Conservation (phyloP, 2,113 vertebrate genomes). For the Rattus rattus region DNA sequence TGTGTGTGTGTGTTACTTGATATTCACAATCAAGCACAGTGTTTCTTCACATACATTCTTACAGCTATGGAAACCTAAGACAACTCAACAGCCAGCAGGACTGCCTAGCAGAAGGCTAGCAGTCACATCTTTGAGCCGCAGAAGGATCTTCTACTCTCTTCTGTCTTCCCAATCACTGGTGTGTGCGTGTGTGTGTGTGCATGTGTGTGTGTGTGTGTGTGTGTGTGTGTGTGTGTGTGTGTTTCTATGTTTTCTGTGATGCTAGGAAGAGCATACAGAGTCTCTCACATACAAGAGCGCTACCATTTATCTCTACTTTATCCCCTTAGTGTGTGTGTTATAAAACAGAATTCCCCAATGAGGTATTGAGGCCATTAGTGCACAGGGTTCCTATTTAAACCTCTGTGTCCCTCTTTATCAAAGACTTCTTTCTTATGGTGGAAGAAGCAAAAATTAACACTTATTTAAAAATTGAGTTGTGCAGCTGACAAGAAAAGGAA, state of each 20-base stretch:
- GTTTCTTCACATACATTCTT: background rate
- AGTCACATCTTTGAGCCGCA: background rate
- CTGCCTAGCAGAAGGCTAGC: fast-evolving
- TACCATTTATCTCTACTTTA: background rate
- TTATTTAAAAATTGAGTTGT: background rate
- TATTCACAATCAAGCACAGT: background rate
- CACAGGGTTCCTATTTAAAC: background rate
- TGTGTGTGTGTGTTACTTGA: background rate
- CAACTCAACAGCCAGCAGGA: fast-evolving
- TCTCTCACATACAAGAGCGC: background rate
- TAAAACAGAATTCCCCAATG: background rate
- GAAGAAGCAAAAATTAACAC: background rate
- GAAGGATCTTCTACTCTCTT: background rate
- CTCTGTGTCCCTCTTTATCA: background rate
- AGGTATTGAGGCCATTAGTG: fast-evolving
- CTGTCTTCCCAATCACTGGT: no score
- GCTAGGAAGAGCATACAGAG: background rate
- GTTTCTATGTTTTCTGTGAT: background rate
- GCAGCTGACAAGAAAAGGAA: background rate
- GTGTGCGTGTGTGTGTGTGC: background rate
- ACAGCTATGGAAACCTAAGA: background rate
- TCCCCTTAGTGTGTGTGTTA: background rate
- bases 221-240: background rate
- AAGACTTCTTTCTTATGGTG: fast-evolving
- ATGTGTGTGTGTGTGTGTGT: background rate